phyloP scores from a whole-genome alignment of 2,797 vertebrate genomes.

The Gambelia wislizenii region DNA sequence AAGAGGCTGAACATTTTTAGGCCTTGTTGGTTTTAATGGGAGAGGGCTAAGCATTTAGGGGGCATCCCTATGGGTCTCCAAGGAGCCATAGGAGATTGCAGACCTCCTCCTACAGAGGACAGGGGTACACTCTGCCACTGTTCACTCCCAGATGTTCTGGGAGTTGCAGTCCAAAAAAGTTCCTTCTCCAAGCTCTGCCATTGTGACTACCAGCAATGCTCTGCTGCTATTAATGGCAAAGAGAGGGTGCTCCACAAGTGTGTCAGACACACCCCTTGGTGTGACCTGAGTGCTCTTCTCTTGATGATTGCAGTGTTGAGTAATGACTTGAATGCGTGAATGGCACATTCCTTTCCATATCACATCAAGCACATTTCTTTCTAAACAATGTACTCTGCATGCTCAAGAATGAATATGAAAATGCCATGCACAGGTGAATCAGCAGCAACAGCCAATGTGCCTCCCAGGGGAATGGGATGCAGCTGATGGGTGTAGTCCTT shows the following conservation, averaged over 20 bases:
- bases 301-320: not conserved
- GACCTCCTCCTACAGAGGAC: not conserved
- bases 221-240: not conserved
- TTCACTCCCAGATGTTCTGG: too few relatives aligned
- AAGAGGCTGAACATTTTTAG: not conserved
- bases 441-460: not conserved
- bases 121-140: too few relatives aligned
- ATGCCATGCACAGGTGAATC: not conserved
- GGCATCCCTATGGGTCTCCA: too few relatives aligned
- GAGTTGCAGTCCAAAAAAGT: too few relatives aligned
- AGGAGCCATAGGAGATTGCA: not conserved
- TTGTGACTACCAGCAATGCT: not conserved
- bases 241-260: not conserved
- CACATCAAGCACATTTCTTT: not conserved
- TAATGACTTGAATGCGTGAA: not conserved
- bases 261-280: not conserved
- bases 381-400: not conserved
- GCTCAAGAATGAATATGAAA: not conserved
- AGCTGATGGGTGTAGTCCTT: too few relatives aligned
- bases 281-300: not conserved
- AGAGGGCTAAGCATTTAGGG: not conserved
- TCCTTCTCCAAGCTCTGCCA: too few relatives aligned
- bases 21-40: not conserved
- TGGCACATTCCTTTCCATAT: too few relatives aligned
- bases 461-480: too few relatives aligned